phyloP scores from a whole-genome alignment of 1,140 invertebrate species.

The Tetramorium parvispinum region DNA sequence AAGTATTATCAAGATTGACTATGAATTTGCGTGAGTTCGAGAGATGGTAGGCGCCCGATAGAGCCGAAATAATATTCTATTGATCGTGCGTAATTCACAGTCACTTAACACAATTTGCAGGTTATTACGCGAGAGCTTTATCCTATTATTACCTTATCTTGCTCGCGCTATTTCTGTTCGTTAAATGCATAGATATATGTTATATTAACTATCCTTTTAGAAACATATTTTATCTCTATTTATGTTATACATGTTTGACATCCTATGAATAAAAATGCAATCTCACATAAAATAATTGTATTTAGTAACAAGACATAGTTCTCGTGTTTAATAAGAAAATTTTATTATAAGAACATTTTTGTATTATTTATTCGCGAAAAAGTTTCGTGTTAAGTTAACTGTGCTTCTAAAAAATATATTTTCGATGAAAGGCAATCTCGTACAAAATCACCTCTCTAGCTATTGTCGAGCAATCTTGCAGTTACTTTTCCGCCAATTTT shows the following conservation, averaged over 20 bases:
- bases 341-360: background rate
- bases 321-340: background rate
- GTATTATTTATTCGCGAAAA: background rate
- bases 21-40: slow-evolving; percentile 15
- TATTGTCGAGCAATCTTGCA: slow-evolving; percentile 29
- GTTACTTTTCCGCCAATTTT: slow-evolving; percentile 61
- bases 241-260: background rate
- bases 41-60: background rate
- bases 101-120: slow-evolving; percentile 56
- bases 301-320: background rate
- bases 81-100: slow-evolving; percentile 51
- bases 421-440: background rate
- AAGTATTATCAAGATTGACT: slow-evolving; percentile 16
- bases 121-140: slow-evolving; percentile 38
- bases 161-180: slow-evolving; percentile 25
- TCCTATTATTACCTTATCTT: slow-evolving; percentile 50
- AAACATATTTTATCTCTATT: background rate
- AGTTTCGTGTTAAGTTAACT: background rate
- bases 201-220: background rate
- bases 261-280: background rate
- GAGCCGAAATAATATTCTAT: slow-evolving; percentile 52
- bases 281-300: background rate
- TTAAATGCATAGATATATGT: slow-evolving; percentile 9
- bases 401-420: background rate
- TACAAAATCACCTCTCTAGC: background rate